phyloP scores from a whole-genome alignment of 2,113 vertebrate genomes.

The Carlito syrichta region DNA sequence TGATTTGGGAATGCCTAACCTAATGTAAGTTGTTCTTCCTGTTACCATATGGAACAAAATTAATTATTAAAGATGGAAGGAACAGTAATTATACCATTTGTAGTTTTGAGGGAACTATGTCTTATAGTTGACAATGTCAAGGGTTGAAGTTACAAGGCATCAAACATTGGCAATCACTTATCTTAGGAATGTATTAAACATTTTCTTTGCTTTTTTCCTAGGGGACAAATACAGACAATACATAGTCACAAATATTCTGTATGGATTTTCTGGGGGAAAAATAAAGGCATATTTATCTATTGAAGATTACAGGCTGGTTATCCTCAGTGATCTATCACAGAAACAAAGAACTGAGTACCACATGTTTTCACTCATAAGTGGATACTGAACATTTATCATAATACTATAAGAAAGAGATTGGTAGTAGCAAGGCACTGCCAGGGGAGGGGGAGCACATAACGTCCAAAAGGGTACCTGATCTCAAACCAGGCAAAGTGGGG shows the following conservation, averaged over 20 bases:
- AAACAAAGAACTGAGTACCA: too few relatives aligned
- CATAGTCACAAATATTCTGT: slow-evolving; percentile 65
- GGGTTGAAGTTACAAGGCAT: slow-evolving; percentile 22
- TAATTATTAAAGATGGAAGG: slow-evolving; percentile 67
- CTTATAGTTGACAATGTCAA: background rate
- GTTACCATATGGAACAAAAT: slow-evolving; percentile 70
- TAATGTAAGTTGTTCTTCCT: slow-evolving; percentile 56
- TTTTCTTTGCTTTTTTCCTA: slow-evolving; percentile 61
- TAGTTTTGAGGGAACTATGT: background rate
- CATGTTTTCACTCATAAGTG: too few relatives aligned
- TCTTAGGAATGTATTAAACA: slow-evolving; percentile 42
- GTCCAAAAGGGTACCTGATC: too few relatives aligned
- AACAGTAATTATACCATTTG: slow-evolving; percentile 31
- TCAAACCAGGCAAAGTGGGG: too few relatives aligned
- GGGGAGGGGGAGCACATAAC: too few relatives aligned
- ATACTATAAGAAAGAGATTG: too few relatives aligned
- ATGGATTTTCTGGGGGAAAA: slow-evolving; percentile 49
- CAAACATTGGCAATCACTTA: slow-evolving; percentile 26
- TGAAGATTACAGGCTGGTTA: background rate
- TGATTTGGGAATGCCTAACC: slow-evolving; percentile 13
- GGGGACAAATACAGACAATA: slow-evolving; percentile 73
- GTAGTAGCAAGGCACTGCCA: too few relatives aligned
- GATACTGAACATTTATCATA: too few relatives aligned
- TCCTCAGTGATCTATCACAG: too few relatives aligned
- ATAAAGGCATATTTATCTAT: background rate